Base-by-base conservation (phyloP, 2,888 invertebrate genomes). In the Pandemis corylana region DNA sequence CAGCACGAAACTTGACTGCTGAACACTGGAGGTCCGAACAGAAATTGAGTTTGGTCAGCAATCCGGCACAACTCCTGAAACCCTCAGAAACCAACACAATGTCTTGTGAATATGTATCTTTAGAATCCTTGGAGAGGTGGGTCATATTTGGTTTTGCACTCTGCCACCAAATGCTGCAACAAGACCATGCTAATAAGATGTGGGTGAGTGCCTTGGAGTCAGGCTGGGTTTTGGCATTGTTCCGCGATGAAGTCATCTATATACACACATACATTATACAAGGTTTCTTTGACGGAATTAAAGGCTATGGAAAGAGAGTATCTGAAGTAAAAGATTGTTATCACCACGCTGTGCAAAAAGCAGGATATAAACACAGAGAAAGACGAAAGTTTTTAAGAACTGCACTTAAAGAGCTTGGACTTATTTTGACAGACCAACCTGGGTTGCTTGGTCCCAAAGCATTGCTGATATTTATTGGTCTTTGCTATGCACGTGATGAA, bases 361-460 rank as follows among this genome's bases (percentile, higher is more conserved):
- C 99, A 86, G 97, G 98, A 0, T 96, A 97, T 77, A 96, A 98
- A 85, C 99, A 99, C 88, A 96, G 99, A 77, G 99, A 99, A 86
- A 95, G 99, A 71, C 95, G 99, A 80, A 99, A 99, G 93, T 99
- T 99, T 90, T 94, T 99, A 76, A 96, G 99, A 73, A 98, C 98
- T 3, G 98, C 99, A 2, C 93, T 99, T 28, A 98, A 99, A 87
- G 99, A 99, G 90, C 93, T 99, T 77, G 98, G 98, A 0, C 95
- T 99, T 3, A 98, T 99, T 82, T 96, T 99, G 87, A 98, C 99
- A 15, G 99, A 99, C 91, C 99, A 99, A 88, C 99, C 99, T 4
- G 99, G 99, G 0, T 94, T 99, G 36, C 92, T 99, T 62, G 99
- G 99, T 0, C 99, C 99, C 0, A 99, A 99, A 94, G 98, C 99